Evolutionary conservation across 1,140 invertebrate genomes (phyloP), one percentile per base, ranked within the genome.

Genomic region (Drosophila ironensis): DNA sequence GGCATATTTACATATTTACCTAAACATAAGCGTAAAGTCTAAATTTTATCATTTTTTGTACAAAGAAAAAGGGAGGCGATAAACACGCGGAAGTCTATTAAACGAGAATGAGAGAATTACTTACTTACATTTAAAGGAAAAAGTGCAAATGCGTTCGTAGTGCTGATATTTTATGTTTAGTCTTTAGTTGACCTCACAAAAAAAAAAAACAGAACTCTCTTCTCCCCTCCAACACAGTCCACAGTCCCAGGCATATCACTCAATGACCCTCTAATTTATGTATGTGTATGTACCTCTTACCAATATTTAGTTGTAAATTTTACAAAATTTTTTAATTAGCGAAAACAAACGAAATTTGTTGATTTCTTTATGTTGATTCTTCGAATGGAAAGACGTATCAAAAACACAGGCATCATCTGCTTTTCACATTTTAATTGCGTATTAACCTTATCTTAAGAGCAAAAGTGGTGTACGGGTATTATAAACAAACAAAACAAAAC

Each of bases 231-330:
- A 9, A 3, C 1, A 12, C 1, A 33, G 0, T 11, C 28, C 11
- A 33, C 14, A 59, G 61, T 46, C 56, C 60, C 63, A 75, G 72
- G 77, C 77, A 84, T 84, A 84, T 84, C 77, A 81, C 69, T 76
- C 72, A 75, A 72, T 77, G 78, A 77, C 78, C 78, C 72, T 64
- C 60, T 77, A 77, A 69, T 81, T 81, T 81, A 84, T 81, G 72
- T 84, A 84, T 61, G 63, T 81, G 84, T 81, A 84, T 81, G 72
- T 84, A 84, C 68, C 72, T 84, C 50, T 59, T 67, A 47, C 44
- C 14, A 33, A 41, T 14, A 56, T 47, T 72, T 82, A 82, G 71
- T 72, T 82, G 28, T 71, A 74, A 52, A 50, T 60, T 50, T 41
- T 45, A 40, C 25, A 24, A 63, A 56, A 57, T 81, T 68, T 78